These are phyloP conservation scores for Drosophila bocki DNA, from an alignment of 1,140 invertebrate genomes.

Conservation along the genomic window DNA sequence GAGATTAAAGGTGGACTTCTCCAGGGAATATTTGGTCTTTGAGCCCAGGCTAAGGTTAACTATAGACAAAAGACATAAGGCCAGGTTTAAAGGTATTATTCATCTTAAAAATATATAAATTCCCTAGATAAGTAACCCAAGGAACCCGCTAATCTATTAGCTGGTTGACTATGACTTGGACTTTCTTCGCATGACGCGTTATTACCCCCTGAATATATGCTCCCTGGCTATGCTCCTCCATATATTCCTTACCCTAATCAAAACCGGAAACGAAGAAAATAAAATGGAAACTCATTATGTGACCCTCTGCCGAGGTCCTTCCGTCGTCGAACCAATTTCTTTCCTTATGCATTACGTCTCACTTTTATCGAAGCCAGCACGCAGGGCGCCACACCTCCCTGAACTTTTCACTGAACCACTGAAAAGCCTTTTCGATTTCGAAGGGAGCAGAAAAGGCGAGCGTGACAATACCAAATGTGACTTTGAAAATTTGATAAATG, in stretches of 20 bases:
- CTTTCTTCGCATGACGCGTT: slow-evolving; percentile 15
- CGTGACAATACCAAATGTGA: slow-evolving; percentile 82
- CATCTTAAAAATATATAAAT: slow-evolving; percentile 2
- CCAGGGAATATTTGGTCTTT: background rate
- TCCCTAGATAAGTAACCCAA: slow-evolving; percentile 1
- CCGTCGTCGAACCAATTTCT: slow-evolving; percentile 35
- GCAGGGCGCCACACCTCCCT: slow-evolving; percentile 45
- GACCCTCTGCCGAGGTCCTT: slow-evolving; percentile 34
- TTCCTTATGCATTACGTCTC: slow-evolving; percentile 66
- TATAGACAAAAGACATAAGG: background rate
- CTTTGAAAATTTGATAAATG: slow-evolving; percentile 84
- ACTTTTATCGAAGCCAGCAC: slow-evolving; percentile 76
- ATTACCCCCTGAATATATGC: slow-evolving; percentile 4
- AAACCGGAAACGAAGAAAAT: slow-evolving; percentile 34
- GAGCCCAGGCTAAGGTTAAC: background rate
- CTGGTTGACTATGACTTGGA: slow-evolving; percentile 39
- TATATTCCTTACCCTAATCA: slow-evolving; percentile 36
- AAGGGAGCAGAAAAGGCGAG: slow-evolving; percentile 56
- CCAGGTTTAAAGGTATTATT: background rate
- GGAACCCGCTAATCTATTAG: slow-evolving; percentile 42
- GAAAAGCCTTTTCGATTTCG: slow-evolving; percentile 68
- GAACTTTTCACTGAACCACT: slow-evolving; percentile 13
- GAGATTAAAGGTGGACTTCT: slow-evolving; percentile 20
- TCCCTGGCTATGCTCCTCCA: background rate
- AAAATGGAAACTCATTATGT: slow-evolving; percentile 76